These are phyloP conservation scores for Bovichtus diacanthus DNA, from an alignment of 2,797 vertebrate genomes.

Conservation along the genomic window DNA sequence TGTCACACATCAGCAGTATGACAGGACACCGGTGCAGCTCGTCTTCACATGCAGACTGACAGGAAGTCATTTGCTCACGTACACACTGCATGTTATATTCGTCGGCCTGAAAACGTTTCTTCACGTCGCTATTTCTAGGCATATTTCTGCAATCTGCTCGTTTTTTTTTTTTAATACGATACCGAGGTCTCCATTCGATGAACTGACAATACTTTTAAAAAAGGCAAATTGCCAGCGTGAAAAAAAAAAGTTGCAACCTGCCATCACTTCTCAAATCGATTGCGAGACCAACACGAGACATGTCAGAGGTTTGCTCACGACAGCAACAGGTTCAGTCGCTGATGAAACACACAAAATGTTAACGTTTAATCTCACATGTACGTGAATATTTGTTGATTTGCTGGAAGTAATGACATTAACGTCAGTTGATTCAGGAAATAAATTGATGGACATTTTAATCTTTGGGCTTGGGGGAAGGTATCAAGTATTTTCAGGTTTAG, in stretches of 20 bases:
- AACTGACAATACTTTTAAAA: neutral
- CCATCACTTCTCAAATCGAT: neutral
- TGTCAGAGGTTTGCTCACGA: too few species aligned
- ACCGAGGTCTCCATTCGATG: neutral
- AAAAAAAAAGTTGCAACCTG: neutral
- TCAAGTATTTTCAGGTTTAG: too few species aligned
- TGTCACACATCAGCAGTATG: neutral
- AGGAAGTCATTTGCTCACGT: constrained; percentile 25
- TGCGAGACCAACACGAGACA: too few species aligned
- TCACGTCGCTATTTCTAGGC: neutral
- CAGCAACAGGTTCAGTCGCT: neutral
- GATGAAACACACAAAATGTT: neutral
- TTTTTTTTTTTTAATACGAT: neutral
- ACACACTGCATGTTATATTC: neutral
- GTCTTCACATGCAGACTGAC: constrained; percentile 14
- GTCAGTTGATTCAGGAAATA: too few species aligned
- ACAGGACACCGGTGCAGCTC: neutral
- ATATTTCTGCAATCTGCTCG: neutral
- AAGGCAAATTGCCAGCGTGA: too few species aligned
- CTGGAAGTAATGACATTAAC: too few species aligned
- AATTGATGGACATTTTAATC: too few species aligned
- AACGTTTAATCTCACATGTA: neutral
- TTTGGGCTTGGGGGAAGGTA: too few species aligned
- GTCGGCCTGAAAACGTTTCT: constrained; percentile 4
- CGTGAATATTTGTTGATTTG: too few species aligned